A percentile compares a stretch with the other conserved stretches of the same genome.
phyloP scores from a whole-genome alignment of 2,888 invertebrate species.

The Temnothorax ravouxi region DNA sequence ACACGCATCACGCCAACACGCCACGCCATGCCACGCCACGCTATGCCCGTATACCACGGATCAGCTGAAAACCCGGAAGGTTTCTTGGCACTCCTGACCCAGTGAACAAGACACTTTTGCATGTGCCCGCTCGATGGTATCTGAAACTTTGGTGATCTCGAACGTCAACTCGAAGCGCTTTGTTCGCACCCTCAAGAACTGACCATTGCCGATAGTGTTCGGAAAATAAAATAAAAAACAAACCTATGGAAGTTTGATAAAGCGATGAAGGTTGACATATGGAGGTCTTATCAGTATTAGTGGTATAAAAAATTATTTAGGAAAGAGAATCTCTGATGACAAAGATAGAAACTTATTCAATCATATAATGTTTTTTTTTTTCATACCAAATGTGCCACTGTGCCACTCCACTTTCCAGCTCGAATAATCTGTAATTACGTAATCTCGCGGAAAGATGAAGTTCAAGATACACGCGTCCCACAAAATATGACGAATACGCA shows the following conservation, averaged over 20 bases:
- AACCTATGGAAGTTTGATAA: neutral
- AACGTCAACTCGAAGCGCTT: slow-evolving; percentile 29
- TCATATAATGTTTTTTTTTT: no score
- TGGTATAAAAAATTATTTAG: neutral
- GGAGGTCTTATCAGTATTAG: slow-evolving; percentile 8
- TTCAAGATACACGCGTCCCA: slow-evolving; percentile 1
- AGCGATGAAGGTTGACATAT: slow-evolving; percentile 6
- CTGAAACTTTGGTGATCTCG: slow-evolving; percentile 39
- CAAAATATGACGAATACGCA: neutral
- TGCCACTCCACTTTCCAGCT: neutral
- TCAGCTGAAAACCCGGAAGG: slow-evolving; percentile 80
- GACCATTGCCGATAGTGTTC: neutral
- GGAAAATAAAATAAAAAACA: neutral
- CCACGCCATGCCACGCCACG: slow-evolving; percentile 5
- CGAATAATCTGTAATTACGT: neutral
- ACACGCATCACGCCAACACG: slow-evolving; percentile 81
- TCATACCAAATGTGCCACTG: neutral
- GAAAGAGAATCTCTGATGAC: no score
- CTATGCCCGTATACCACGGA: slow-evolving; percentile 76
- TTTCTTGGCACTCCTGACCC: slow-evolving; percentile 85
- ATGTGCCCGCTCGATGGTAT: slow-evolving; percentile 73
- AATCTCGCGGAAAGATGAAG: slow-evolving; percentile 18
- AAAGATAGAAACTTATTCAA: neutral
- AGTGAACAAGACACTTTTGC: slow-evolving; percentile 84
- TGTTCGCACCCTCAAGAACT: neutral